phyloP scores from a whole-genome alignment of 2,888 invertebrate species.

The Anodontia alba region DNA sequence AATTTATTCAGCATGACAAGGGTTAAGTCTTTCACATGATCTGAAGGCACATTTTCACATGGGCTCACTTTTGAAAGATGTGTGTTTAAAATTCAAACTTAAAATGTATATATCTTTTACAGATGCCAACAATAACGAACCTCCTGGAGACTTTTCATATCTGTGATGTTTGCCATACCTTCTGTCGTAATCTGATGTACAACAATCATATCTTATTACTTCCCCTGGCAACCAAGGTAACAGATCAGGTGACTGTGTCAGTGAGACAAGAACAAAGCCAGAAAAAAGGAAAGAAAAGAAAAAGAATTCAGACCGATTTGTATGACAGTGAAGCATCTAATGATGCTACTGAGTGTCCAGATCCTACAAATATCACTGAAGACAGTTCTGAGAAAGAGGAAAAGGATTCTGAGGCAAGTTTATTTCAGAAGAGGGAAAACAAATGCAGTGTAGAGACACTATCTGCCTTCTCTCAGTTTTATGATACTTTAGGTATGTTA shows the following conservation, averaged over 20 bases:
- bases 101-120: background rate
- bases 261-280: background rate
- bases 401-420: background rate
- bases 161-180: background rate
- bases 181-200: conserved; percentile 41
- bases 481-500: conserved; percentile 66
- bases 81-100: too few relatives aligned
- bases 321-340: conserved; percentile 77
- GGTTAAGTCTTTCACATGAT: too few relatives aligned
- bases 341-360: conserved; percentile 38
- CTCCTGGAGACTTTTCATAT: background rate
- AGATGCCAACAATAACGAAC: conserved; percentile 5
- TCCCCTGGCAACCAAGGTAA: conserved; percentile 54
- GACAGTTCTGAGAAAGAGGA: background rate
- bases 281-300: conserved; percentile 51
- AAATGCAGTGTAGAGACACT: conserved; percentile 48
- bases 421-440: conserved; percentile 30
- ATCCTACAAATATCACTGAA: background rate
- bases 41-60: too few relatives aligned
- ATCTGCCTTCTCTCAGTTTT: conserved; percentile 61
- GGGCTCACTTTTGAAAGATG: too few relatives aligned
- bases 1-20: too few relatives aligned
- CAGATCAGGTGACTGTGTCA: conserved; percentile 32
- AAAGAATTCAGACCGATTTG: conserved; percentile 65
- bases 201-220: conserved; percentile 63